phyloP scores from a whole-genome alignment of 2,113 vertebrate genomes.

The Chaetorhynchus papuensis region DNA sequence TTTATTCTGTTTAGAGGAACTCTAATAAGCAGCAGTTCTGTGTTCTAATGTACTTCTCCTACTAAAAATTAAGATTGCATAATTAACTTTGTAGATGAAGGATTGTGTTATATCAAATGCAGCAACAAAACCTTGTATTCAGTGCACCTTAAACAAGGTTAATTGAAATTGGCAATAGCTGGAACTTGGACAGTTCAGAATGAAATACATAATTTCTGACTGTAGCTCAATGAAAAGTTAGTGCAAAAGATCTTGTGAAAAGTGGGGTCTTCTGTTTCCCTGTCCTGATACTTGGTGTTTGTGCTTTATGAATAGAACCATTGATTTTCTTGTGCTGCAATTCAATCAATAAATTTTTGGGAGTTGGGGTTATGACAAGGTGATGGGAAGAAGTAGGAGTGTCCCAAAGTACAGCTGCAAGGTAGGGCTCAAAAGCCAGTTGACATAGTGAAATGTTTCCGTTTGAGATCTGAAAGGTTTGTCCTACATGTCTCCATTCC shows the following conservation, averaged over 20 bases:
- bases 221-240: neutral
- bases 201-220: neutral
- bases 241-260: neutral
- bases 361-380: neutral
- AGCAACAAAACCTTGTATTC: neutral
- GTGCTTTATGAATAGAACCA: neutral
- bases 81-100: neutral
- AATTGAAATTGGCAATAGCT: neutral
- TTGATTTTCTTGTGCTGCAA: neutral
- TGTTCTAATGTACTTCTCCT: neutral
- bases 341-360: neutral
- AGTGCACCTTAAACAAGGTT: neutral
- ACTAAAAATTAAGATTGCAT: slow-evolving; percentile 22
- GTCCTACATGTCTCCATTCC: neutral
- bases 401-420: neutral
- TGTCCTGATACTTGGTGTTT: neutral
- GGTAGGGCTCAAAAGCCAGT: neutral
- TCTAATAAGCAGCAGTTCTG: neutral
- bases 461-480: neutral
- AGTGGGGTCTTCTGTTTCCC: neutral
- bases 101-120: neutral
- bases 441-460: neutral
- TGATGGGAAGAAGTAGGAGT: neutral
- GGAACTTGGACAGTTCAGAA: neutral
- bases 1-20: slow-evolving; percentile 19